These are phyloP conservation scores for Eurytoma californica DNA, from an alignment of 2,888 invertebrate species.

Conservation along the genomic window DNA sequence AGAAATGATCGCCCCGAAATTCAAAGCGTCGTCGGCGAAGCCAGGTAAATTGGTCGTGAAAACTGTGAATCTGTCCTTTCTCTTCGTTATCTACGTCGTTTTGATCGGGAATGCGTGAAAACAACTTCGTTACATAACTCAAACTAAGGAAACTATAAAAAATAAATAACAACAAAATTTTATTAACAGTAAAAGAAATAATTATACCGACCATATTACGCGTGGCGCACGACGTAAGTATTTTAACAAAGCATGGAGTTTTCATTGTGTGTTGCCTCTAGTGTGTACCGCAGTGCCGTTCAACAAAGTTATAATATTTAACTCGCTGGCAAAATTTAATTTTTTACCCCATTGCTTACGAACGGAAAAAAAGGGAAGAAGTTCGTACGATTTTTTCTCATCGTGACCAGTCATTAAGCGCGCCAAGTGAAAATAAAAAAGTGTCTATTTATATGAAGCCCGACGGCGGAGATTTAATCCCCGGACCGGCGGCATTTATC, in stretches of 20 bases:
- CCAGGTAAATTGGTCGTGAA: conserved; percentile 78
- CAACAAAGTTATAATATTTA: too few species aligned
- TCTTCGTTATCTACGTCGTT: neutral
- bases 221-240: neutral
- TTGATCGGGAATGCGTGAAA: neutral
- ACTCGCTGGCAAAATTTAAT: too few species aligned
- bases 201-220: neutral
- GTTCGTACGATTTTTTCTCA: too few species aligned
- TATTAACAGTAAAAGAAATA: neutral
- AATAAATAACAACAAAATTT: conserved; percentile 7
- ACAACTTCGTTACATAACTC: conserved; percentile 6
- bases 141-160: neutral
- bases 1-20: conserved; percentile 87
- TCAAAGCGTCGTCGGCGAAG: conserved; percentile 86
- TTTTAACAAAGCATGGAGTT: conserved; percentile 49
- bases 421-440: too few species aligned
- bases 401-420: too few species aligned
- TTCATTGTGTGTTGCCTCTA: conserved; percentile 5
- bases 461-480: too few species aligned
- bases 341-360: too few species aligned
- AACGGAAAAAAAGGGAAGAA: too few species aligned
- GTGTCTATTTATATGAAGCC: too few species aligned
- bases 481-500: too few species aligned
- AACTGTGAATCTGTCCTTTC: conserved; percentile 48
- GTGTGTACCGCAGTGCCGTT: neutral